phyloP scores from a whole-genome alignment of 2,888 invertebrate genomes.

The Caenorhabditis imperialis region DNA sequence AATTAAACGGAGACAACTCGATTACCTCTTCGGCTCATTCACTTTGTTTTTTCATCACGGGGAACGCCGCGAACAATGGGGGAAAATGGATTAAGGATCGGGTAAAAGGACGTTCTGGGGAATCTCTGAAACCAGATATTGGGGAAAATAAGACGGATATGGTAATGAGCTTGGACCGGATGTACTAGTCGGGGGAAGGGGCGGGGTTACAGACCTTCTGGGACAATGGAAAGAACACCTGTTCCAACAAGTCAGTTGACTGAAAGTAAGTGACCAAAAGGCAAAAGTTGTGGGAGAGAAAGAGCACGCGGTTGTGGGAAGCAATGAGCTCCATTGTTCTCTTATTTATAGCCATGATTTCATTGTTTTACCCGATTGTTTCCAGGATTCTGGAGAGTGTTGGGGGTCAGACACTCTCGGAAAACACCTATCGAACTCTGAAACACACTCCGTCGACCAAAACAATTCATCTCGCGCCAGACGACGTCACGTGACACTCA shows the following conservation, averaged over 20 bases:
- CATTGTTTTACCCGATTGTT: not conserved
- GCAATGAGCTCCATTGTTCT: no score
- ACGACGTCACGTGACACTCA: conserved; percentile 11
- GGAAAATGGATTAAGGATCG: no score
- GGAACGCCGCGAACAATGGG: conserved; percentile 5
- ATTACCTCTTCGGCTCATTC: conserved; percentile 10
- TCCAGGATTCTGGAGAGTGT: conserved; percentile 12
- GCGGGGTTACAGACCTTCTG: not conserved
- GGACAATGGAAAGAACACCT: conserved; percentile 16
- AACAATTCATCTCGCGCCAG: conserved; percentile 42
- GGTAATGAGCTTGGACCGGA: conserved; percentile 45
- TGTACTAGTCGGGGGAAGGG: conserved; percentile 21
- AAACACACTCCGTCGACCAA: conserved; percentile 26
- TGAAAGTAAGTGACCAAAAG: conserved; percentile 9
- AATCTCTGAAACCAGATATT: conserved; percentile 11
- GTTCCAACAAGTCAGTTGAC: conserved; percentile 12
- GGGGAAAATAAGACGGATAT: conserved; percentile 13
- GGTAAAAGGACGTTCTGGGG: conserved; percentile 6
- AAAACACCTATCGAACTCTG: conserved; percentile 19
- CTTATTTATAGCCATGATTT: no score
- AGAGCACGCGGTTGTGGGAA: no score
- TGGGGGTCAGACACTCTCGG: not conserved
- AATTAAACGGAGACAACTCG: conserved; percentile 7
- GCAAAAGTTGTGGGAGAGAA: not conserved
- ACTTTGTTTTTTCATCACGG: conserved; percentile 3